A percentile compares a stretch with the other conserved stretches of the same genome.
These are phyloP conservation scores for Macrobrachium rosenbergii DNA, from an alignment of 1,140 invertebrate genomes.

Conservation along the genomic window DNA sequence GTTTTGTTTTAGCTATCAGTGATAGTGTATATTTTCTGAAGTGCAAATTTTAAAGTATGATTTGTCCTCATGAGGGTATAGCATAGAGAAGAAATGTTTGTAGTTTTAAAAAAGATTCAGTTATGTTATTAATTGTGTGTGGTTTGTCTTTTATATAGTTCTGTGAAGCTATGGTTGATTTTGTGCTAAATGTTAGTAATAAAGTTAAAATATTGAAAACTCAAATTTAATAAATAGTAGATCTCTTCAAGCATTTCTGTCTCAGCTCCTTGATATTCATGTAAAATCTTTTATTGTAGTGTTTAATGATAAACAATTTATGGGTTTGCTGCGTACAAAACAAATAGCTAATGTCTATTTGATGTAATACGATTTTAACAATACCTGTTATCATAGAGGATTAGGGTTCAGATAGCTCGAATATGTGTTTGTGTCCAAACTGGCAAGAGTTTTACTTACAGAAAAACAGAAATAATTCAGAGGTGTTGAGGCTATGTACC, in stretches of 20 bases:
- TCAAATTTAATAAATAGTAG: not conserved
- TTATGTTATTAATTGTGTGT: too few relatives aligned
- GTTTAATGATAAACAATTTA: constrained; percentile 60
- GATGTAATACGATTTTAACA: constrained; percentile 63
- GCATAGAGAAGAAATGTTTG: constrained; percentile 44
- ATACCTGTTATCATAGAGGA: constrained; percentile 61
- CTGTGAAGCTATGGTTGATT: too few relatives aligned
- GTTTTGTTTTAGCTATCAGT: constrained; percentile 57
- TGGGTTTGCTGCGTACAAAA: constrained; percentile 64
- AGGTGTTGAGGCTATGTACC: not conserved
- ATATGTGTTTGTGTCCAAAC: constrained; percentile 43
- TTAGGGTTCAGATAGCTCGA: constrained; percentile 63
- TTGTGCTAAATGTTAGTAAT: constrained; percentile 10
- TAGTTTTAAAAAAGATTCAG: not conserved
- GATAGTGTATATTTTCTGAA: constrained; percentile 62
- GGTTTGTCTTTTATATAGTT: too few relatives aligned
- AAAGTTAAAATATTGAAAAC: constrained; percentile 9
- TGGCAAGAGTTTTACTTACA: constrained; percentile 29
- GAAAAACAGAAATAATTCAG: not conserved
- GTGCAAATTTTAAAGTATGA: constrained; percentile 58
- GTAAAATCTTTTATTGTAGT: constrained; percentile 59
- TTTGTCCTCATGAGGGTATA: constrained; percentile 53
- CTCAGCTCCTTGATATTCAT: constrained; percentile 49
- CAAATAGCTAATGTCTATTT: constrained; percentile 61
- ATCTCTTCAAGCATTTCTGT: constrained; percentile 28